Evolutionary conservation across 2,797 vertebrate genomes (phyloP).

Genomic region (Microcaecilia unicolor): DNA sequence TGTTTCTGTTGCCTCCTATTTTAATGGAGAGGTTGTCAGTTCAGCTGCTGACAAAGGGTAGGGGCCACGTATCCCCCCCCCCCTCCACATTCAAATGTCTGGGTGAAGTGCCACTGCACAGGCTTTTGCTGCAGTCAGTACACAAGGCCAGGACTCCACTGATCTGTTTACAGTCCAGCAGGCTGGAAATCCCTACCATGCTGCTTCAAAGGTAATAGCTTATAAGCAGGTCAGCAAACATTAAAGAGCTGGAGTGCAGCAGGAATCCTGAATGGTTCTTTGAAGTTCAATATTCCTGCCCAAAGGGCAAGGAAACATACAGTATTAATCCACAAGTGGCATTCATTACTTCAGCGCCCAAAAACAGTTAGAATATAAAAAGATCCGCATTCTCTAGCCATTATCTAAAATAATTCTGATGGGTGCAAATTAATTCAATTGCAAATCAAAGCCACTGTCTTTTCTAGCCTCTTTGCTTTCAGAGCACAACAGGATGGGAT

Average conservation of each 20-base stretch:
- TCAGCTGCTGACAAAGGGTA: no score
- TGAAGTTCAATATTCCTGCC: slow-evolving; percentile 13
- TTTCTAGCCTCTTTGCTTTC: no score
- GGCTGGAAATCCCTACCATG: slow-evolving; percentile 28
- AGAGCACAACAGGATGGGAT: no score
- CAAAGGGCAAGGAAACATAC: slow-evolving; percentile 20
- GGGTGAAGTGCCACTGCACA: no score
- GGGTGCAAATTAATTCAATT: not conserved
- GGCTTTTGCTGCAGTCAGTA: slow-evolving; percentile 4
- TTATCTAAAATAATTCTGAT: not conserved
- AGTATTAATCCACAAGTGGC: slow-evolving; percentile 16
- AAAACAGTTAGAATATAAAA: not conserved
- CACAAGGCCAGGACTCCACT: not conserved
- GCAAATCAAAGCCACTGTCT: not conserved
- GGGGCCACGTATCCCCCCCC: no score
- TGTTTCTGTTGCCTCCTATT: no score
- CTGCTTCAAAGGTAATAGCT: slow-evolving; percentile 14
- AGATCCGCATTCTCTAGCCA: not conserved
- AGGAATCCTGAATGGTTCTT: slow-evolving; percentile 16
- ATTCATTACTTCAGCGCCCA: not conserved
- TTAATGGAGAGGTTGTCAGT: no score
- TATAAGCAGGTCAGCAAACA: slow-evolving; percentile 23
- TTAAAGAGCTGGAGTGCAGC: slow-evolving; percentile 3
- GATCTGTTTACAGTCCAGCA: slow-evolving; percentile 31
- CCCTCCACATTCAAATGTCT: no score